Percentiles rank a stretch among this genome's conserved stretches.
These are phyloP conservation scores for Microtus californicus DNA, from an alignment of 2,797 vertebrate species.

Conservation along the genomic window DNA sequence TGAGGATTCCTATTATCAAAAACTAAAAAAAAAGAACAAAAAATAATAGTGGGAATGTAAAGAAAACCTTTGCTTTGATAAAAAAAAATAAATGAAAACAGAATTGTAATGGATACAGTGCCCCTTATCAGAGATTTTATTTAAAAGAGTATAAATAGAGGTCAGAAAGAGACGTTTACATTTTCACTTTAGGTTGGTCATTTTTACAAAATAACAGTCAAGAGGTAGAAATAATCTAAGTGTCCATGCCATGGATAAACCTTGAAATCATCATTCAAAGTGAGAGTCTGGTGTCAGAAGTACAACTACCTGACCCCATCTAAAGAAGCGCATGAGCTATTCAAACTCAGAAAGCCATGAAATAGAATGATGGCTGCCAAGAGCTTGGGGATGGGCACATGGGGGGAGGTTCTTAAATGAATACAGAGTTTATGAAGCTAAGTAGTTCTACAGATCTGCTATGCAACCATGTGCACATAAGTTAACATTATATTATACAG, in stretches of 20 bases:
- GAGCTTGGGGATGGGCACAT: fast-evolving
- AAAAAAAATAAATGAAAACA: neutral
- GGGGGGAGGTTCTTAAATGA: neutral
- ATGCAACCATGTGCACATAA: neutral
- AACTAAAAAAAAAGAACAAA: neutral
- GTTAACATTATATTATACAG: neutral
- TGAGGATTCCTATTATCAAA: neutral
- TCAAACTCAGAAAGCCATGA: neutral
- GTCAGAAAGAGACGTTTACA: neutral
- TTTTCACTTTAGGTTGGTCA: neutral
- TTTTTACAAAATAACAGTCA: neutral
- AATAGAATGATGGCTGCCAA: neutral
- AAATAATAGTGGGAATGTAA: neutral
- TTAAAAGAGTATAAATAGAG: neutral
- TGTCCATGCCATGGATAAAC: neutral
- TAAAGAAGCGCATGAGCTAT: neutral
- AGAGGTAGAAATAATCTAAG: neutral
- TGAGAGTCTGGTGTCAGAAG: neutral
- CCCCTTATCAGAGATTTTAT: neutral
- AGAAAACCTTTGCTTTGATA: neutral
- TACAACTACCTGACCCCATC: neutral
- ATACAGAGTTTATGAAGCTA: neutral
- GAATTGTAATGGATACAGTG: neutral
- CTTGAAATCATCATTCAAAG: neutral
- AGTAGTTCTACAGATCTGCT: neutral